These are phyloP conservation scores for Diadumene lineata DNA, from an alignment of 92 coral and sea anemone species.

Conservation along the genomic window DNA sequence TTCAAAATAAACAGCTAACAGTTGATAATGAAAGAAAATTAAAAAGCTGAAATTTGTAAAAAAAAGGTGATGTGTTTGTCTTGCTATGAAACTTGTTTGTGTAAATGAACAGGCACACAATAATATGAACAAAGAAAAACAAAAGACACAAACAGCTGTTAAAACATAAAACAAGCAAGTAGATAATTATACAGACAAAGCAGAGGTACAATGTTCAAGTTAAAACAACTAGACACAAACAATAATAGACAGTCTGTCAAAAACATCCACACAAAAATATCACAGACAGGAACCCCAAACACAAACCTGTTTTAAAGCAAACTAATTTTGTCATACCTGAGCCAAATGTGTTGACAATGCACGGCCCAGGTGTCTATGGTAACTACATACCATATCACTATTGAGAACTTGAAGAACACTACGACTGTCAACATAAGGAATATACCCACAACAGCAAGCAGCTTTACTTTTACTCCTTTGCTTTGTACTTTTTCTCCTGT, in stretches of 20 bases:
- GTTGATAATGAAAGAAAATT: too few relatives aligned
- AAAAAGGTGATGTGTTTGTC: too few relatives aligned
- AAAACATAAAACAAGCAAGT: too few relatives aligned
- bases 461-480: neutral
- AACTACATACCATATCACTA: neutral
- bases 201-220: too few relatives aligned
- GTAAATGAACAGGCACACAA: too few relatives aligned
- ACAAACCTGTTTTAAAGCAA: neutral
- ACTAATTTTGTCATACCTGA: neutral
- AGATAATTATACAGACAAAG: too few relatives aligned
- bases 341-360: neutral
- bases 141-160: too few relatives aligned
- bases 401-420: neutral
- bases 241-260: neutral
- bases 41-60: too few relatives aligned
- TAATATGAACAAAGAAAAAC: too few relatives aligned
- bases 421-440: conserved; percentile 2
- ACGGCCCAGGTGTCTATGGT: neutral
- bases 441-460: neutral
- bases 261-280: neutral
- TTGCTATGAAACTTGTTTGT: too few relatives aligned
- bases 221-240: too few relatives aligned
- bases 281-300: neutral
- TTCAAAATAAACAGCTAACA: too few relatives aligned
- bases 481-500: neutral